Evolutionary conservation across 64 coral and sea anemone species (phyloP), one percentile per base, ranked within the genome.

Genomic region (Actinia equina): DNA sequence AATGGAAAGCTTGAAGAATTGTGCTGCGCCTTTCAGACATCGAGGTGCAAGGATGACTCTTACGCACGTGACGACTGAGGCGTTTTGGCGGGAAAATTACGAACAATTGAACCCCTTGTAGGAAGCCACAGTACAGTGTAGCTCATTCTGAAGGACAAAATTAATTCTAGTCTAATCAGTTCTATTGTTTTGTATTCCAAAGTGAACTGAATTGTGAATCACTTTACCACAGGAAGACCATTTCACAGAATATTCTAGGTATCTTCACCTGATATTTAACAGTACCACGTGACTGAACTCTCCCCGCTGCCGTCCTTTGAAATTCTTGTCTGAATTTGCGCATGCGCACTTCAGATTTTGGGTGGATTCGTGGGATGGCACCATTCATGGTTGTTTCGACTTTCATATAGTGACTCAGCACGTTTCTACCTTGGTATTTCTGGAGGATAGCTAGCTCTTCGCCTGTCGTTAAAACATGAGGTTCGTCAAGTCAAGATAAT

Each of bases 281-380:
- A 42, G 85, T 70, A 25, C 83, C 88, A 42, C 86, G 74, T 8
- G 94, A 97, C 82, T 97, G 89, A 3, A 97, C 43, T 46, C 76
- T 90, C 0, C 91, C 94, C 4, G 45, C 55, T 10, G 80, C 86
- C 9, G 89, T 87, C 4, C 71, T 52, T 2, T 76, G 80, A 88
- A 85, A 97, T 17, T 70, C 42, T 27, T 90, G 84, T 71, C 93
- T 85, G 49, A 93, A 90, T 44, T 61, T 92, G 9, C 30, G 77
- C 15, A 93, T 79, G n/a, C 17, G 87, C 80, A 93, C 46, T 7
- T 15, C 52, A 25, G 91, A 43, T 0, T 87, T 15, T 11, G 91
- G 80, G 59, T 67, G 67, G 42, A 97, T 84, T 23, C 17, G 56
- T 0, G 94, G 94, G 45, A 97, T 78, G 44, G 59, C 57, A 18